Evolutionary conservation across 2,113 vertebrate species (phyloP).

Genomic region (Carettochelys insculpta): DNA sequence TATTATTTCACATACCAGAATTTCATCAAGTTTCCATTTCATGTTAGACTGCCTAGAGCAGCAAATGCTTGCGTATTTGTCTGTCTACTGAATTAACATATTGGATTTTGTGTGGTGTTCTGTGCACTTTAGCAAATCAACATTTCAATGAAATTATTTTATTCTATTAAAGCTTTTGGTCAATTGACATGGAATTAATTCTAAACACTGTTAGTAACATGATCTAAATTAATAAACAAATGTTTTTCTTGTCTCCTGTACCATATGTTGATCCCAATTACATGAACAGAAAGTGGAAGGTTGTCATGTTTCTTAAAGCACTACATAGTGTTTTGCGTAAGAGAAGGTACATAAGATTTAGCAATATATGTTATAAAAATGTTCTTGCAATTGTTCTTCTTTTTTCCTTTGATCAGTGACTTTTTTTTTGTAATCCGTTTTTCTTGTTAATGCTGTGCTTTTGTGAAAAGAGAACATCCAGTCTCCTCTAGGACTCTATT

Average conservation of each 20-base stretch:
- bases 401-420: conserved; percentile 67
- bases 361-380: conserved; percentile 63
- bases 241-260: conserved; percentile 74
- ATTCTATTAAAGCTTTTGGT: conserved; percentile 62
- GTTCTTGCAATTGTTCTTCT: conserved; percentile 58
- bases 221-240: conserved; percentile 80
- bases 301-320: conserved; percentile 74
- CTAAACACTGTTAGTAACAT: conserved; percentile 66
- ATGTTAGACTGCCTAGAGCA: conserved; percentile 48
- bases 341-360: conserved; percentile 66
- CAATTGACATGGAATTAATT: conserved; percentile 68
- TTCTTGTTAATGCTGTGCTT: conserved; percentile 51
- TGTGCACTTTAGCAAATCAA: conserved; percentile 12
- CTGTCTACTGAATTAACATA: conserved; percentile 45
- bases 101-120: background rate
- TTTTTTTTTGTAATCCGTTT: background rate
- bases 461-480: conserved; percentile 27
- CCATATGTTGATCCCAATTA: conserved; percentile 74
- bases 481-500: conserved; percentile 45
- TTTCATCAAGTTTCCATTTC: conserved; percentile 57
- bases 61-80: conserved; percentile 14
- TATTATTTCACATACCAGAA: conserved; percentile 22
- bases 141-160: conserved; percentile 48
- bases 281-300: conserved; percentile 75
- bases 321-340: conserved; percentile 72